Base-by-base conservation (phyloP, 2,113 vertebrate genomes). In the Microtus pennsylvanicus region DNA sequence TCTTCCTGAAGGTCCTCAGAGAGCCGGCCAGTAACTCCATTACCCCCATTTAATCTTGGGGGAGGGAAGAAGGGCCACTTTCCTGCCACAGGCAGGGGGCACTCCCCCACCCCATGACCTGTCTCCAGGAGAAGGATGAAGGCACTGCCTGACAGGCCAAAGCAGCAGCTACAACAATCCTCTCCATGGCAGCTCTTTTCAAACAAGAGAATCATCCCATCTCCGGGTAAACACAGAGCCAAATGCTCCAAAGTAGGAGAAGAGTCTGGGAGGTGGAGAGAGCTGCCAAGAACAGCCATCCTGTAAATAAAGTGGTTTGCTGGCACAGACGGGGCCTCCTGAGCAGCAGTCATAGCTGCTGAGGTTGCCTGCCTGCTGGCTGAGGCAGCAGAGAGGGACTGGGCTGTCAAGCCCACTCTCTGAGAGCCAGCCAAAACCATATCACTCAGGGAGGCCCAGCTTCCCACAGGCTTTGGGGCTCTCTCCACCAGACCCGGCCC, bases 191-290 rank as follows among this genome's bases (percentile, higher is more conserved):
- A 93, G 72, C 72, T 96, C 50, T 92, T 97, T 90, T 95, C 94
- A 95, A 96, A 94, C 77, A 81, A 61, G 92, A 67, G 87, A 94
- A 90, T 52, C 61, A 86, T 97, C 82, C 88, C 77, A 45, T 86
- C 55, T 77, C 74, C 65, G 38, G 75, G 63, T 96, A 90, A 97
- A 95, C 97, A 96, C 82, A 96, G 82, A 95, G 75, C 47, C 83
- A 65, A 95, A 63, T 77, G 77, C 75, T 94, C 89, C 55, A 47
- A 94, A 91, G 87, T 10, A 63, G 45, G 63, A 45, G 63, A 85
- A 45, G 35, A 92, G 82, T 87, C 97, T 89, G 69, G 86, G 70
- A 89, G 74, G 69, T 47, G 3, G 33, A 94, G 74, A 69, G 55
- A 89, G 47, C 82, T 89, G 87, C 93, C 97, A 94, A 93, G 77